phyloP scores from a whole-genome alignment of 53 echinoderm and acorn worm species.

The Paracentrotus lividus region DNA sequence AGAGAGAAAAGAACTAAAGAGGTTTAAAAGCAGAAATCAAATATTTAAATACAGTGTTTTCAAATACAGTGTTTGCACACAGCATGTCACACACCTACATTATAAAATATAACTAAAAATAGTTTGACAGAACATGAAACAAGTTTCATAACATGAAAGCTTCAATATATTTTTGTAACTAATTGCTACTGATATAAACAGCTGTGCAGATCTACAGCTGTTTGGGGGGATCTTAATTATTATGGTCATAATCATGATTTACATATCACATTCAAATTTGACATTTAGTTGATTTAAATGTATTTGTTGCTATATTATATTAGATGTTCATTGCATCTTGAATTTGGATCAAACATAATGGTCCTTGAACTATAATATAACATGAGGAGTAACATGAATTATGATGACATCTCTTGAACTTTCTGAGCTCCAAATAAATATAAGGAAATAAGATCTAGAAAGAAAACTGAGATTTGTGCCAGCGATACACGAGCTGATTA shows the following conservation, averaged over 20 bases:
- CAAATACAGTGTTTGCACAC: too few relatives aligned
- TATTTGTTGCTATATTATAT: background rate
- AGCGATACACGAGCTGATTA: constrained; percentile 1
- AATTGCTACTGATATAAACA: constrained; percentile 12
- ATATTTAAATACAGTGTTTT: too few relatives aligned
- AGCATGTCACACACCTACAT: too few relatives aligned
- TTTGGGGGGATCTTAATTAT: background rate
- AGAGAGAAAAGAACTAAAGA: too few relatives aligned
- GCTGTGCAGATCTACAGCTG: background rate
- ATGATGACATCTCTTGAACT: constrained; percentile 1
- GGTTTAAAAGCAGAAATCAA: too few relatives aligned
- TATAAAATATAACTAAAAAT: too few relatives aligned
- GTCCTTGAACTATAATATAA: background rate
- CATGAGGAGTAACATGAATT: constrained; percentile 10
- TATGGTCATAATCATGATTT: background rate
- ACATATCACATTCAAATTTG: background rate
- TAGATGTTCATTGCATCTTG: background rate
- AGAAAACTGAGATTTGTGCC: background rate
- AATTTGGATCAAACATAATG: background rate
- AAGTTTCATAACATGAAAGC: background rate
- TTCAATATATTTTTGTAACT: background rate
- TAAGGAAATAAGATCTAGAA: constrained; percentile 44
- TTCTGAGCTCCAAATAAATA: background rate
- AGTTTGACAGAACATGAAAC: background rate
- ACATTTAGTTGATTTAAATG: background rate